Percentiles rank a stretch among this genome's conserved stretches.
Evolutionary conservation across 2,888 invertebrate genomes (phyloP).

Genomic region (Mimumesa dahlbomi): DNA sequence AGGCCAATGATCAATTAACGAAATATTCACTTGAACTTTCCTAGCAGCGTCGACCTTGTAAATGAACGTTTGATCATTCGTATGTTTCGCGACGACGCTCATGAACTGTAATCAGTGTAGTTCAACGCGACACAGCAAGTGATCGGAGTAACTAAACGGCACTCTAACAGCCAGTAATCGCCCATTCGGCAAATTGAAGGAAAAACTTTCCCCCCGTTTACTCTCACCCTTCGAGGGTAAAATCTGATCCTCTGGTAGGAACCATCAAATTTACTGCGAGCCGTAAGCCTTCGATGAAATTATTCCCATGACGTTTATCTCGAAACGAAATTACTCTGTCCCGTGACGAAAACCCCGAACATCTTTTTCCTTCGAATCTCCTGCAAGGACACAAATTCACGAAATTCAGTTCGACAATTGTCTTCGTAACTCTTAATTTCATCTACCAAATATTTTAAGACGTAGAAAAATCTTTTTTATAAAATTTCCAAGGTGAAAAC

Average conservation of each 20-base stretch:
- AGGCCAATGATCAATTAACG: too few relatives aligned
- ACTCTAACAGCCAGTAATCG: slow-evolving; percentile 28
- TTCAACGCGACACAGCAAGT: slow-evolving; percentile 9
- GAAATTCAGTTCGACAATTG: too few relatives aligned
- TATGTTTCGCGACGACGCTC: neutral
- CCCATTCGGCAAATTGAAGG: slow-evolving; percentile 45
- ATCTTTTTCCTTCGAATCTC: too few relatives aligned
- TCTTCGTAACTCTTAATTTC: too few relatives aligned
- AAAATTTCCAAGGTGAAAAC: too few relatives aligned
- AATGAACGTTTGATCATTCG: neutral
- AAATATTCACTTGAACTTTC: too few relatives aligned
- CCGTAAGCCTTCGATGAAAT: neutral
- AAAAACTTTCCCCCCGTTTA: slow-evolving; percentile 27
- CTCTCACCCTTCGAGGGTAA: slow-evolving; percentile 1
- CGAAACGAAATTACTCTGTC: slow-evolving; percentile 11
- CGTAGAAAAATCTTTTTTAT: too few relatives aligned
- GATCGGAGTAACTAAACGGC: slow-evolving; percentile 37
- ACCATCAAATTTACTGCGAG: neutral
- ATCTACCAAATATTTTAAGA: too few relatives aligned
- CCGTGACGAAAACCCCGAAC: too few relatives aligned
- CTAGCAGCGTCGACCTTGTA: too few relatives aligned
- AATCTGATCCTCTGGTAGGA: slow-evolving; percentile 17
- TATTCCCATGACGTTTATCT: slow-evolving; percentile 10
- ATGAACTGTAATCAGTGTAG: slow-evolving; percentile 34
- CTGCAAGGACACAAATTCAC: too few relatives aligned